Base-by-base conservation (phyloP, 2,113 vertebrate species). In the Rattus rattus region DNA sequence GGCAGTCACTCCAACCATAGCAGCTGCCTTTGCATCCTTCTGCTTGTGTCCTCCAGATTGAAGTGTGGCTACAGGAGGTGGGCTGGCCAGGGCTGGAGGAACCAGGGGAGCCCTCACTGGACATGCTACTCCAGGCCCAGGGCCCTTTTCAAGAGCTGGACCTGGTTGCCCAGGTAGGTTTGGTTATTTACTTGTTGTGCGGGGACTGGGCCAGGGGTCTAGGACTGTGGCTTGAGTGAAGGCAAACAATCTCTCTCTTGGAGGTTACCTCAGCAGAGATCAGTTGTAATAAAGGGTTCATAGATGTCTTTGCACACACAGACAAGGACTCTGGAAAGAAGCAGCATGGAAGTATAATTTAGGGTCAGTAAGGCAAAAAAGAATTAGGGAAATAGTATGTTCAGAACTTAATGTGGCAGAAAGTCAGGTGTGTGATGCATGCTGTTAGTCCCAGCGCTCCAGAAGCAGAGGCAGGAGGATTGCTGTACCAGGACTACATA, bases 1-100 rank as follows among this genome's bases (percentile, higher is more conserved):
- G 88, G 26, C 49, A 20, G 0, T 79, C n/a, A 49, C 28, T 30
- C 47, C 36, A 5, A 9, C 84, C 52, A 36, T 22, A 84, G 65
- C 84, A 76, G 43, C 56, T 91, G 6, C 70, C 22, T 33, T 67
- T 36, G 65, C 56, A 20, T 73, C 84, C 88, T 56, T 84, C 49
- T 83, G 2, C n/a, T 94, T 75, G 6, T 96, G 59, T 47, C 59
- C 47, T 86, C 20, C 90, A 99, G 99, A 98, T 99, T 97, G 98
- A 98, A 97, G 97, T 97, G 69, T 99, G 99, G 99, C 98, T 99
- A 0, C 98, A 99, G 98, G 98, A 98, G 69, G 98, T 99, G 69
- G 99, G 99, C 90, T 98, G 98, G 97, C 98, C 98, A 69, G 97
- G 97, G 5, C 98, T 99, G 33, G 98, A 98, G 91, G 98, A 98